These are phyloP conservation scores for Dasysyrphus tricinctus DNA, from an alignment of 2,888 invertebrate genomes.

Conservation along the genomic window DNA sequence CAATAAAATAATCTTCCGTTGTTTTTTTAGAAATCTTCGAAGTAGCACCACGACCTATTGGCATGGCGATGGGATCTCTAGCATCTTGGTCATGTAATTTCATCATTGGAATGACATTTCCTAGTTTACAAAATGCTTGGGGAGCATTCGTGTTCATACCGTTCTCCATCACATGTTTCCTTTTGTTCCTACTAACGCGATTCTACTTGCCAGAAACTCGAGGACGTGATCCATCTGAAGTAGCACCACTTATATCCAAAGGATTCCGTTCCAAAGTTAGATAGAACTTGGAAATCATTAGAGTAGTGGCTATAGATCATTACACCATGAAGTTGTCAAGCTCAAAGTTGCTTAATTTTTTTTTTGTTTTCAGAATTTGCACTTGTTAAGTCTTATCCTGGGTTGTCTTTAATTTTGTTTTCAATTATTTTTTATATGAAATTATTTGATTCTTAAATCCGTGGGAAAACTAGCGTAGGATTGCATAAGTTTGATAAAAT, in stretches of 20 bases:
- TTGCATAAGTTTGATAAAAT: not conserved
- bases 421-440: not conserved
- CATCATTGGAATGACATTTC: conserved; percentile 91
- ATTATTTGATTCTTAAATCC: not conserved
- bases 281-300: conserved; percentile 60
- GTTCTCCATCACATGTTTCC: conserved; percentile 85
- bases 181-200: conserved; percentile 84
- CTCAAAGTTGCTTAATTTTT: conserved; percentile 41
- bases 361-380: not conserved
- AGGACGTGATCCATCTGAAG: conserved; percentile 87
- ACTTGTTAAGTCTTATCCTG: not conserved
- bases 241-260: conserved; percentile 86
- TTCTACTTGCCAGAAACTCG: conserved; percentile 90
- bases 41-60: conserved; percentile 91
- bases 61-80: conserved; percentile 94
- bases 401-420: not conserved
- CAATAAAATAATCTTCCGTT: conserved; percentile 71
- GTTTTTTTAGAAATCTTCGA: conserved; percentile 89
- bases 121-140: conserved; percentile 86
- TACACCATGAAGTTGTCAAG: conserved; percentile 28
- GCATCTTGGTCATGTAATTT: conserved; percentile 96
- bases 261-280: conserved; percentile 85
- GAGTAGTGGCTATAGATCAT: not conserved
- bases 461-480: not conserved
- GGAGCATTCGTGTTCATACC: conserved; percentile 90